phyloP scores from a whole-genome alignment of 2,888 invertebrate species.

The Eupithecia tripunctaria region DNA sequence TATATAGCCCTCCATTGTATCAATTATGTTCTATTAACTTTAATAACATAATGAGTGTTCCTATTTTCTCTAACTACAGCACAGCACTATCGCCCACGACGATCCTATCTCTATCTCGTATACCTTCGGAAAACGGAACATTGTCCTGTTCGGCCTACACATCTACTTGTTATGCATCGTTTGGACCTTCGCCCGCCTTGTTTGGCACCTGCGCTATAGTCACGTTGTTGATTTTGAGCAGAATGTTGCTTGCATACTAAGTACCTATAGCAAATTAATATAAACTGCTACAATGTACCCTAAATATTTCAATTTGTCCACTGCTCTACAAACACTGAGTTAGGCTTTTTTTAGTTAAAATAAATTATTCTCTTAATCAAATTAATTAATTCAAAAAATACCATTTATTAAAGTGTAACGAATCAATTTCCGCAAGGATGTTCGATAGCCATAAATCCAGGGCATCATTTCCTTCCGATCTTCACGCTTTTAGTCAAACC shows the following conservation, averaged over 20 bases:
- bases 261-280: slow-evolving; percentile 40
- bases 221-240: slow-evolving; percentile 49
- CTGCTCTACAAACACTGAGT: not conserved
- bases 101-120: slow-evolving; percentile 47
- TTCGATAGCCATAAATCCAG: slow-evolving; percentile 25
- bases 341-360: no score
- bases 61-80: slow-evolving; percentile 40
- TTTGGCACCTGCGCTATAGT: slow-evolving; percentile 50
- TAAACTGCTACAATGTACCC: not conserved
- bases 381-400: not conserved
- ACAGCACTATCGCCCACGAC: slow-evolving; percentile 53
- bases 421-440: slow-evolving; percentile 34
- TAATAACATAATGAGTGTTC: slow-evolving; percentile 43
- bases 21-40: slow-evolving; percentile 50
- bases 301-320: not conserved
- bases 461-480: slow-evolving; percentile 38
- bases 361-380: not conserved
- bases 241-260: slow-evolving; percentile 43
- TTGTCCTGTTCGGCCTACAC: slow-evolving; percentile 62
- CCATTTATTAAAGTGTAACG: slow-evolving; percentile 17
- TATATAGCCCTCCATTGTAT: slow-evolving; percentile 29
- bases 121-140: slow-evolving; percentile 37
- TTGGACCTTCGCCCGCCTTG: slow-evolving; percentile 62
- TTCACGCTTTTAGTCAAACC: slow-evolving; percentile 36
- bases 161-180: slow-evolving; percentile 64